Evolutionary conservation across 2,113 vertebrate species (phyloP), one percentile per base, ranked within the genome.

Genomic region (Cromileptes altivelis): DNA sequence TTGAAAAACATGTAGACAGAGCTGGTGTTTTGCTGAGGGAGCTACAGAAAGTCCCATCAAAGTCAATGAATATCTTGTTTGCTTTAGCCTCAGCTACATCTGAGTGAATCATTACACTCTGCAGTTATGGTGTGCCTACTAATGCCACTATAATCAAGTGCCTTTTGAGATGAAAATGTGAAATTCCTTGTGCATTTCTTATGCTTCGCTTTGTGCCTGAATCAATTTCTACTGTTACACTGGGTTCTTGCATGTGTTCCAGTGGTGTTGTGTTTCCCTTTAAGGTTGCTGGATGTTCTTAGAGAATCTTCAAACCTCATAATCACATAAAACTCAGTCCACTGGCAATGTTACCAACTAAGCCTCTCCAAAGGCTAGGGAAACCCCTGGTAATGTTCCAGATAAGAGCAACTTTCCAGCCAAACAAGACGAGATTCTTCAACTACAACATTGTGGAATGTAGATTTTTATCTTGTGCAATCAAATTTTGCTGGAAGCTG

Each of bases 381-480:
- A 81, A 88, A 82, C 60, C 81, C 78, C 78, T 69, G 81, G 81
- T 70, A 81, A 82, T 73, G 65, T 30, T 74, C 76, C 45, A 74
- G 55, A 88, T 70, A 84, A 81, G 70, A 80, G 73, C 81, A 63
- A 64, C 71, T 71, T 81, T 82, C 21, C 69, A 84, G 77, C 81
- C 72, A 81, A 86, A 65, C n/a, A 58, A 63, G 49, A 82, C 60
- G 60, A 56, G 60, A 56, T 83, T 74, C 23, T 81, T 82, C 58
- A 63, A 52, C 72, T 81, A 75, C 71, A 81, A 73, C 65, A 64
- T 37, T 56, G 37, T 55, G 50, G 75, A 75, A 78, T 75, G 75
- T 61, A 70, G 84, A 88, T 88, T 70, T 18, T 62, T 84, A 90
- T 86, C 79, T 76, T 74, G 62, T 62, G 77, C 53, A 87, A 85